A percentile compares a stretch with the other conserved stretches of the same genome.
Conservation (phyloP, 2,797 vertebrate species). For the Clarias laeviceps region DNA sequence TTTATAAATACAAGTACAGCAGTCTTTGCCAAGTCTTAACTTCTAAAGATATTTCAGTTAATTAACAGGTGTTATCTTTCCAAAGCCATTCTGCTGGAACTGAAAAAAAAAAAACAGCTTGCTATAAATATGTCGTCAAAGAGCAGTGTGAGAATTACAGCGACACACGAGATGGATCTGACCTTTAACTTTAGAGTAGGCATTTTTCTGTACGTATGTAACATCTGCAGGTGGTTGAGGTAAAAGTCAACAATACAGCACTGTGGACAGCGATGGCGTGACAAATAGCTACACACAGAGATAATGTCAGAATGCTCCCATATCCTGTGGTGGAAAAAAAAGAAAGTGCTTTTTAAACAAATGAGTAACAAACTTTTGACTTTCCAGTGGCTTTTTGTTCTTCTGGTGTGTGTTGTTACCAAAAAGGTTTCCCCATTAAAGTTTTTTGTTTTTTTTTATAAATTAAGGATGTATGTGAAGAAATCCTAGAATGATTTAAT, state of each 20-base stretch:
- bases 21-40: conserved; percentile 46
- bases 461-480: not conserved
- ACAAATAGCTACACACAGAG: conserved; percentile 26
- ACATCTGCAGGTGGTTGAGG: conserved; percentile 50
- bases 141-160: conserved; percentile 15
- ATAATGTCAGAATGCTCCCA: conserved; percentile 23
- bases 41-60: conserved; percentile 54
- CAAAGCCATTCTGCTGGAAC: conserved; percentile 57
- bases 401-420: not conserved
- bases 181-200: not conserved
- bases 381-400: not conserved
- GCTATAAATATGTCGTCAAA: not conserved
- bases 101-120: not conserved
- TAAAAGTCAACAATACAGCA: conserved; percentile 29
- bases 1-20: conserved; percentile 40
- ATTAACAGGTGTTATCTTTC: conserved; percentile 63
- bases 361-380: not conserved
- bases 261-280: conserved; percentile 55
- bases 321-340: conserved; percentile 25
- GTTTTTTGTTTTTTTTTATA: not conserved
- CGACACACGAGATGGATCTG: not conserved
- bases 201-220: not conserved
- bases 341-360: conserved; percentile 30
- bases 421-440: not conserved
- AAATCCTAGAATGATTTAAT: not conserved